A percentile compares a stretch with the other conserved stretches of the same genome.
Conservation (phyloP, 2,113 vertebrate species). For the Phaethon lepturus region DNA sequence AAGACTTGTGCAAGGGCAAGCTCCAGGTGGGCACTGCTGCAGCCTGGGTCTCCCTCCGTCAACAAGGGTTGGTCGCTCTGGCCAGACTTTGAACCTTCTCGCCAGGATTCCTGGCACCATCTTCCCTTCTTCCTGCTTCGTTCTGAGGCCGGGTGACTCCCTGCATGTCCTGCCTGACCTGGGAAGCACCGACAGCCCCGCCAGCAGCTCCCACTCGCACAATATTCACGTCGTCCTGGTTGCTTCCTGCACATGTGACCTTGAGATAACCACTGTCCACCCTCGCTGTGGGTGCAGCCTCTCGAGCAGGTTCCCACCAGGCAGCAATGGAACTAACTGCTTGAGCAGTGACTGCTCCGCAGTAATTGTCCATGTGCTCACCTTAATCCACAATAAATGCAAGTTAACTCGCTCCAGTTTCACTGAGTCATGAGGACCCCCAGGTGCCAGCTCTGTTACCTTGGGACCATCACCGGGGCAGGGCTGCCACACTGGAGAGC, state of each 20-base stretch:
- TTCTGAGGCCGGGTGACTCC: background rate
- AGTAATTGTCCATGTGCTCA: background rate
- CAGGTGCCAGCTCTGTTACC: rapidly evolving
- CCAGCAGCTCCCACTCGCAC: slow-evolving; percentile 16
- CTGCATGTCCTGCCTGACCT: slow-evolving; percentile 22
- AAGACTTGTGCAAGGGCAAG: background rate
- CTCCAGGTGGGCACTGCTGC: background rate
- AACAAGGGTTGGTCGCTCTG: background rate
- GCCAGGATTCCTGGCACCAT: background rate
- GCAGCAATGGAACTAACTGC: background rate
- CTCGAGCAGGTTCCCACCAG: slow-evolving; percentile 11
- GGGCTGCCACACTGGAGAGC: background rate
- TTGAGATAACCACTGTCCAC: background rate
- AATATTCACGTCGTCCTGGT: background rate
- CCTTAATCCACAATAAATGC: background rate
- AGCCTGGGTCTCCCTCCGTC: background rate
- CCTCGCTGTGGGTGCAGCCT: background rate
- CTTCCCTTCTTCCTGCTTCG: background rate
- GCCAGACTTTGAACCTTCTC: background rate
- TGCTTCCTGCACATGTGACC: slow-evolving; percentile 3
- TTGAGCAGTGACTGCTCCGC: background rate
- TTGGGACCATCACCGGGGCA: rapidly evolving
- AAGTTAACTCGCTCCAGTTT: background rate
- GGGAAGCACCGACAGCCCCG: background rate
- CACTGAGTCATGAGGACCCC: rapidly evolving